Evolutionary conservation across 2,888 invertebrate genomes (phyloP).

Genomic region (Cheilosia pagana): DNA sequence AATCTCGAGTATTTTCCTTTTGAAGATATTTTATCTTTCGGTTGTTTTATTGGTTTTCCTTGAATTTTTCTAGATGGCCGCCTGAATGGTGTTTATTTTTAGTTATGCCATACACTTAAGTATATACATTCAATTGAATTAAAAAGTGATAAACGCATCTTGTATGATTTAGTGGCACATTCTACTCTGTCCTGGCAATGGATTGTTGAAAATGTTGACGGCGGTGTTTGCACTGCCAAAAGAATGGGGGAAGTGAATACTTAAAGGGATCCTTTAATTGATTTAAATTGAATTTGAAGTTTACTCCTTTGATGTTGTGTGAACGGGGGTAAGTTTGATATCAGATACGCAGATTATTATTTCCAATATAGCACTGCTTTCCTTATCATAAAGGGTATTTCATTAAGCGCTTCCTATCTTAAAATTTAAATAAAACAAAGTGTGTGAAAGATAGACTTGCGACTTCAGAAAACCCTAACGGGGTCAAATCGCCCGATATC

Average conservation of each 20-base stretch:
- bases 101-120: conserved; percentile 31
- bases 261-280: background rate
- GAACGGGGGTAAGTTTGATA: background rate
- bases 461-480: no score
- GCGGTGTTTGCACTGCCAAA: background rate
- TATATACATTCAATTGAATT: conserved; percentile 75
- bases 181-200: conserved; percentile 28
- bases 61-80: conserved; percentile 27
- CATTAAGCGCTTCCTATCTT: no score
- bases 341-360: no score
- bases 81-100: conserved; percentile 44
- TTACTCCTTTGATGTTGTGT: background rate
- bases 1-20: conserved; percentile 54
- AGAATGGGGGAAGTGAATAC: background rate
- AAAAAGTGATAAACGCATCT: conserved; percentile 71
- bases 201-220: conserved; percentile 39
- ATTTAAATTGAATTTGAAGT: background rate
- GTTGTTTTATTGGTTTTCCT: conserved; percentile 55
- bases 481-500: no score
- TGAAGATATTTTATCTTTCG: conserved; percentile 51
- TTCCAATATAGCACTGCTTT: no score
- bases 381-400: no score
- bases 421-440: no score
- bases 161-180: conserved; percentile 46
- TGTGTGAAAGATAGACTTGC: no score